These are phyloP conservation scores for Pseudochromis fuscus DNA, from an alignment of 2,797 vertebrate species.

Conservation along the genomic window DNA sequence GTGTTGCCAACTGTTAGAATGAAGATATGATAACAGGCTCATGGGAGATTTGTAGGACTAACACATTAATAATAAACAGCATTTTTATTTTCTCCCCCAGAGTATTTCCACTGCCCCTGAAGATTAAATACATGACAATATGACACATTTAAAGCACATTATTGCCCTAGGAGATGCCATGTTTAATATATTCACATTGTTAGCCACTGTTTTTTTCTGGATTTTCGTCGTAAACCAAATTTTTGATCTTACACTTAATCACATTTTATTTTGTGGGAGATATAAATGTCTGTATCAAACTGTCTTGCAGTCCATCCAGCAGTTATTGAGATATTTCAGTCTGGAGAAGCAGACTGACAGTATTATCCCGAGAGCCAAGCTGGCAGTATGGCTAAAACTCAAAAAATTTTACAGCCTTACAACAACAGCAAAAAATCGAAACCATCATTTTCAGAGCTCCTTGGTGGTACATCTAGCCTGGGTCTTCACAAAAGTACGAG, in stretches of 20 bases:
- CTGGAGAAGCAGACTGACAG: neutral
- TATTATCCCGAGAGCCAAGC: neutral
- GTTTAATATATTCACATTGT: neutral
- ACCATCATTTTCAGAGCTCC: conserved; percentile 12
- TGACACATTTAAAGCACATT: neutral
- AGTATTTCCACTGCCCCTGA: conserved; percentile 2
- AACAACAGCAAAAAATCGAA: conserved; percentile 10
- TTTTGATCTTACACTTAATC: neutral
- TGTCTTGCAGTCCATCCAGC: neutral
- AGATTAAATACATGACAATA: conserved; percentile 7
- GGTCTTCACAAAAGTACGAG: conserved; percentile 10
- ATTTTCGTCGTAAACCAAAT: neutral
- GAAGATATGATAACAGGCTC: neutral
- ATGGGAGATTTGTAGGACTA: conserved; percentile 2
- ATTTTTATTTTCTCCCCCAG: neutral
- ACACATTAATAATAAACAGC: conserved; percentile 11
- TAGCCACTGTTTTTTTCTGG: neutral
- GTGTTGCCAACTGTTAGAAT: neutral
- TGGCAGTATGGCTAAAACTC: neutral
- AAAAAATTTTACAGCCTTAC: conserved; percentile 2
- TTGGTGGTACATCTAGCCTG: neutral
- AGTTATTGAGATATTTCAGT: conserved; percentile 17
- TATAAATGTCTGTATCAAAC: neutral
- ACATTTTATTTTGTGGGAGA: neutral
- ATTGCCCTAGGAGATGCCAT: too few species aligned